Base-by-base conservation (phyloP, 1,140 invertebrate genomes). In the Hypsibius dujardini region DNA sequence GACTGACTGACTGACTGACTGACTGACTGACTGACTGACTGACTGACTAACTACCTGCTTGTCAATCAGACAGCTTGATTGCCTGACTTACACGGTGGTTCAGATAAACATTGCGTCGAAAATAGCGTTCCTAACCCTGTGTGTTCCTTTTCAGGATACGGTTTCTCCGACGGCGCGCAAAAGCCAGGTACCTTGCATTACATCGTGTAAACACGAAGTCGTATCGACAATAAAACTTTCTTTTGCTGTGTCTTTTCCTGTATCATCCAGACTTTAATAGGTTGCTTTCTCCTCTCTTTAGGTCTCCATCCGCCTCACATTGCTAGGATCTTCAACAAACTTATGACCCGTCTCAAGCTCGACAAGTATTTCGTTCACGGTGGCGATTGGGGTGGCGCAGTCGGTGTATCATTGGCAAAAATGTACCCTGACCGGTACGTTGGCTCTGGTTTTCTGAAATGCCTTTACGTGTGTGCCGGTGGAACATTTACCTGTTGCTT, bases 331-430 rank as follows among this genome's bases (percentile, higher is more conserved):
- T 85, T 94, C 75, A 84, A 86, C 47, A 90, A 88, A 76, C 79
- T 95, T 14, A 94, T 95, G 92, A 75, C 82, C 1, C 82, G 88
- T 62, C 79, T 95, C 1, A 88, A 88, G 0, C 84, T 85, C 76
- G 76, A 87, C 1, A 85, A 86, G 76, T 95, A 86, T 77, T 87
- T 90, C 71, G 78, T 87, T 0, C 91, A 95, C 78, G 90, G 90
- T 2, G 90, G 90, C 14, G 91, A 95, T 76, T 83, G 81, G 80
- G 82, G 80, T 0, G 72, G 75, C n/a, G n/a, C 75, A 7, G 76
- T 82, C 74, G 46, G 70, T 71, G 0, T 75, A 56, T 12, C 50
- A n/a, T 12, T 56, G 50, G 50, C 50, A 56, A n/a, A 12, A 56
- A 56, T 56, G 50, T 56, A 56, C n/a, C 50, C 50, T 7, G 50